Conservation (phyloP, 1,140 invertebrate species). For the Amphibalanus amphitrite region DNA sequence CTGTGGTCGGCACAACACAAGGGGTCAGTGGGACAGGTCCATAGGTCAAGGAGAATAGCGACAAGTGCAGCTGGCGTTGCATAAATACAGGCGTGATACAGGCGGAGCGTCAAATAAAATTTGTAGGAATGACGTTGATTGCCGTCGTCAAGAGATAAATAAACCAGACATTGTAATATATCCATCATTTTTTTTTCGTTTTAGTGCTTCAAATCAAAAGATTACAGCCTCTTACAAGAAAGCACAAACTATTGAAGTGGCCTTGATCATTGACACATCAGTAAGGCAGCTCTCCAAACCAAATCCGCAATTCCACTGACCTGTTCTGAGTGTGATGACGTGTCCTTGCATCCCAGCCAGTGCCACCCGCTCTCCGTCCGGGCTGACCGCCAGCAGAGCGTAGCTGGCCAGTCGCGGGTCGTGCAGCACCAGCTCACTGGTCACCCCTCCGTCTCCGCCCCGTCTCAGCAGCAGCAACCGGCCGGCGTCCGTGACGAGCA, state of each 20-base stretch:
- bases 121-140: constrained; percentile 75
- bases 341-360: constrained; percentile 1
- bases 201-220: constrained; percentile 61
- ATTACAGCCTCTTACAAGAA: constrained; percentile 39
- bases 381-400: constrained; percentile 58
- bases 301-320: constrained; percentile 33
- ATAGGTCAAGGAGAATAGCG: too few species aligned
- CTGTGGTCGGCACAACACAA: too few species aligned
- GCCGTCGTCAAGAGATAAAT: constrained; percentile 61
- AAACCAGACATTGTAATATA: too few species aligned
- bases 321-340: constrained; percentile 4
- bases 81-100: too few species aligned
- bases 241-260: too few species aligned
- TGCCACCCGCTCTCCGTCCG: constrained; percentile 12
- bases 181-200: constrained; percentile 50
- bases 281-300: too few species aligned
- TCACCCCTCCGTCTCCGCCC: constrained; percentile 47
- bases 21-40: too few species aligned
- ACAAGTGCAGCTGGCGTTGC: too few species aligned
- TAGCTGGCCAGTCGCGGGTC: constrained; percentile 47
- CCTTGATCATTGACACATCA: too few species aligned
- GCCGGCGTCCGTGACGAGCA: background rate
- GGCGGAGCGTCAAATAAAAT: too few species aligned
- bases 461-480: constrained; percentile 57
- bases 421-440: constrained; percentile 42